phyloP scores from a whole-genome alignment of 1,140 invertebrate species.

The Polypedilum vanderplanki region DNA sequence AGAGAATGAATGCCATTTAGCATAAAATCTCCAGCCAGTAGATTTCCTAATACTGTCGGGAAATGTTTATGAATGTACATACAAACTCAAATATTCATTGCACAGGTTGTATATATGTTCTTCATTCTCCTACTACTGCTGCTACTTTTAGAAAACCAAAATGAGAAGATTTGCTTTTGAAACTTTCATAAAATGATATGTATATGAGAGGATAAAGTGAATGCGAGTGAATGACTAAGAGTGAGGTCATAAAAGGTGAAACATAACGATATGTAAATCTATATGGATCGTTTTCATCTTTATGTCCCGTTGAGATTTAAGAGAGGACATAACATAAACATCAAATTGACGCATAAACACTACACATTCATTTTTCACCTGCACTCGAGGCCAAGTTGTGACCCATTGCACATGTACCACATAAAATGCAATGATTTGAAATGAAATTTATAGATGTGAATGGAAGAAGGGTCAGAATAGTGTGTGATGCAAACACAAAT shows the following conservation, averaged over 20 bases:
- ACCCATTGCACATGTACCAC: too few relatives aligned
- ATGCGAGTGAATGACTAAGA: background rate
- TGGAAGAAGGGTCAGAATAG: background rate
- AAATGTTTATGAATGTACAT: background rate
- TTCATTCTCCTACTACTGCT: too few relatives aligned
- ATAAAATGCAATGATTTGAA: conserved; percentile 4
- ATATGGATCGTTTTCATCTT: conserved; percentile 12
- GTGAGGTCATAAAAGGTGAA: conserved; percentile 1
- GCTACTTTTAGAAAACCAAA: background rate
- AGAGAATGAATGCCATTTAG: background rate
- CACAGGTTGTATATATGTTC: too few relatives aligned
- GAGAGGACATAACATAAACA: conserved; percentile 12
- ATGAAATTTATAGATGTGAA: background rate
- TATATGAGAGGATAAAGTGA: conserved; percentile 9
- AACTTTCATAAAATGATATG: background rate
- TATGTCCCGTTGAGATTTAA: conserved; percentile 12
- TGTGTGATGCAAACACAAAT: background rate
- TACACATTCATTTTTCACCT: conserved; percentile 18
- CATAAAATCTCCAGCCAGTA: conserved; percentile 17
- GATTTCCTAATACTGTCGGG: conserved; percentile 2
- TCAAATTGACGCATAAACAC: conserved; percentile 13
- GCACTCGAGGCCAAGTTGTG: too few relatives aligned
- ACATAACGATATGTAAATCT: conserved; percentile 19
- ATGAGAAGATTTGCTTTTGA: background rate
- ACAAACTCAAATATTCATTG: background rate